Conservation (phyloP, 2,113 vertebrate species). For the Paralichthys olivaceus region DNA sequence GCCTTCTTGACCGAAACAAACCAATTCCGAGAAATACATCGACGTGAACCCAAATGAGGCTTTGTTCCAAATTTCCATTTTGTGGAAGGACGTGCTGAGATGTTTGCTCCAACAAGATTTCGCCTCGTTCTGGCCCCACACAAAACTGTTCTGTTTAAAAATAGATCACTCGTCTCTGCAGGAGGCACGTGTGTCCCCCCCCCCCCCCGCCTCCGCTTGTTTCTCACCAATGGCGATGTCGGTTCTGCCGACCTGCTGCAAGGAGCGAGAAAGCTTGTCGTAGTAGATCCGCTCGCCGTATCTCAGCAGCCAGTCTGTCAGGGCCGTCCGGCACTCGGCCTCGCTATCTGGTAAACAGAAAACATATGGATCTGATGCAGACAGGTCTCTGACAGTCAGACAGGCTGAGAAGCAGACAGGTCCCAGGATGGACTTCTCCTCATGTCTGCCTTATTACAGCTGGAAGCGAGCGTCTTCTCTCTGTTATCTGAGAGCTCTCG, state of each 20-base stretch:
- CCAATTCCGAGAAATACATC: slow-evolving; percentile 46
- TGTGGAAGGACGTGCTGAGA: slow-evolving; percentile 59
- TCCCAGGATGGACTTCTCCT: not conserved
- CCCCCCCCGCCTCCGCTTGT: not conserved
- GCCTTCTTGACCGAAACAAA: slow-evolving; percentile 61
- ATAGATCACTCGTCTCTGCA: not conserved
- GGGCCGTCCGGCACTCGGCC: slow-evolving; percentile 62
- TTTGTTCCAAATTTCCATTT: slow-evolving; percentile 68
- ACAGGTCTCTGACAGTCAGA: slow-evolving; percentile 29
- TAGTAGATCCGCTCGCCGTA: slow-evolving; percentile 74
- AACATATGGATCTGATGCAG: slow-evolving; percentile 49
- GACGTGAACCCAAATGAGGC: slow-evolving; percentile 36
- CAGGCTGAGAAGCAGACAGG: slow-evolving; percentile 27
- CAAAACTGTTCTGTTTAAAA: no score
- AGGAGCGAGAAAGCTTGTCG: slow-evolving; percentile 76
- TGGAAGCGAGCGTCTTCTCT: not conserved
- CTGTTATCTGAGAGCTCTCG: not conserved
- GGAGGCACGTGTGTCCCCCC: no score
- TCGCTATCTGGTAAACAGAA: slow-evolving; percentile 63
- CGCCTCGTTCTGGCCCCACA: not conserved
- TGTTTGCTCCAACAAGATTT: slow-evolving; percentile 48
- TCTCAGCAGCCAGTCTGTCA: slow-evolving; percentile 76
- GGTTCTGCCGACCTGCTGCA: slow-evolving; percentile 79
- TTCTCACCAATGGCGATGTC: slow-evolving; percentile 81
- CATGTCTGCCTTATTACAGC: not conserved